Evolutionary conservation across 2,888 invertebrate species (phyloP).

Genomic region (Idaea aversata): DNA sequence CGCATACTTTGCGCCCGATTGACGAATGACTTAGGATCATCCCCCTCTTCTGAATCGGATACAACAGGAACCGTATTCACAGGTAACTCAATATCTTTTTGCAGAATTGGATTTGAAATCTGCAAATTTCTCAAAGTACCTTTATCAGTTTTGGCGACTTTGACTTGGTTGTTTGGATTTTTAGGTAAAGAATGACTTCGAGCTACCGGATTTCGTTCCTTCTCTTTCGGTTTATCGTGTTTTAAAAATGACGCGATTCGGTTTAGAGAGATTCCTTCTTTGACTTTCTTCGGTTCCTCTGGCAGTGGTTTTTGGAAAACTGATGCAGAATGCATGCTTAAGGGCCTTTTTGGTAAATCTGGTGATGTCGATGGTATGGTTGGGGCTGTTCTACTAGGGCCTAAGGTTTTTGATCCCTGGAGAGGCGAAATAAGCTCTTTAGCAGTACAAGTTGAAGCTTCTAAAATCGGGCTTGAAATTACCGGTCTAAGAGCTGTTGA

Average conservation of each 20-base stretch:
- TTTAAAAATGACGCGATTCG: conserved; percentile 88
- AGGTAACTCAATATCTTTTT: conserved; percentile 82
- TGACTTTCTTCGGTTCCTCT: conserved; percentile 77
- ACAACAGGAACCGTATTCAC: conserved; percentile 82
- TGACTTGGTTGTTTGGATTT: conserved; percentile 78
- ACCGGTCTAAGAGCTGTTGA: conserved; percentile 86
- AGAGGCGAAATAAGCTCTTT: conserved; percentile 85
- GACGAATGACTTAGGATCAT: conserved; percentile 81
- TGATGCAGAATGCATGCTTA: conserved; percentile 69
- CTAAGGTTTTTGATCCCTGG: conserved; percentile 80
- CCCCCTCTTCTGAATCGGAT: conserved; percentile 72
- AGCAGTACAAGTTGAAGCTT: conserved; percentile 89
- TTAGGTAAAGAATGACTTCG: conserved; percentile 81
- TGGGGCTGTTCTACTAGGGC: conserved; percentile 82
- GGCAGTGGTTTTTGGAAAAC: conserved; percentile 69
- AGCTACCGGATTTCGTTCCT: conserved; percentile 71
- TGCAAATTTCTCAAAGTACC: conserved; percentile 86
- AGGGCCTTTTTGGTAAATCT: conserved; percentile 71
- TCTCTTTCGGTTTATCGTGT: conserved; percentile 79
- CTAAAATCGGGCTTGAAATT: conserved; percentile 90
- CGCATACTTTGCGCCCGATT: conserved; percentile 92
- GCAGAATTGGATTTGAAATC: conserved; percentile 91
- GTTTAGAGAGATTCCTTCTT: conserved; percentile 83
- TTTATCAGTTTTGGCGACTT: conserved; percentile 85
- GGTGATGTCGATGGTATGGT: conserved; percentile 60